Evolutionary conservation across 2,797 vertebrate genomes (phyloP).

Genomic region (Sebastes trivittatus): DNA sequence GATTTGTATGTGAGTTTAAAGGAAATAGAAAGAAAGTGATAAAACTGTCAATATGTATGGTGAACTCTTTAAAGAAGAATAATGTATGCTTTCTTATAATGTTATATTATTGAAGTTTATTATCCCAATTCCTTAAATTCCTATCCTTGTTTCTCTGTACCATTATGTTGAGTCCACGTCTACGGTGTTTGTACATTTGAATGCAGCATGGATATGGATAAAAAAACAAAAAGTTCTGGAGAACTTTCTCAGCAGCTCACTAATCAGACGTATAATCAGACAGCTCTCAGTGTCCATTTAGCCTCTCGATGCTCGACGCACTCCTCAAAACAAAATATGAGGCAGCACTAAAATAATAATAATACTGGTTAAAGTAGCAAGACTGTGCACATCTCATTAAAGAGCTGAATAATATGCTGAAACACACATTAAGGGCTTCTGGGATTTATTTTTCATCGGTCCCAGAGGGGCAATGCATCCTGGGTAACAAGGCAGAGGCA

Average conservation of each 20-base stretch:
- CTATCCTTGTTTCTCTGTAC: background rate
- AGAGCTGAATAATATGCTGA: background rate
- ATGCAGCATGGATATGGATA: background rate
- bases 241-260: background rate
- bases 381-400: background rate
- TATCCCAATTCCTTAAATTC: too few species aligned
- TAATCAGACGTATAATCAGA: background rate
- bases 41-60: too few species aligned
- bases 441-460: background rate
- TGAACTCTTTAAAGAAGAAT: too few species aligned
- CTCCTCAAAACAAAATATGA: background rate
- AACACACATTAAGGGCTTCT: background rate
- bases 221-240: background rate
- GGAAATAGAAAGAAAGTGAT: too few species aligned
- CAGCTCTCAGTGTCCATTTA: background rate
- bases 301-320: background rate
- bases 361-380: background rate
- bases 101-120: too few species aligned
- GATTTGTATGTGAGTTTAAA: too few species aligned
- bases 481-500: constrained; percentile 2
- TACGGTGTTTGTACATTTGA: background rate
- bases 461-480: constrained; percentile 6
- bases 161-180: background rate
- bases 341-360: background rate
- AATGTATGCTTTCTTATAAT: too few species aligned